Evolutionary conservation across 2,888 invertebrate species (phyloP).

Genomic region (Lepidocyrtoides sp.): DNA sequence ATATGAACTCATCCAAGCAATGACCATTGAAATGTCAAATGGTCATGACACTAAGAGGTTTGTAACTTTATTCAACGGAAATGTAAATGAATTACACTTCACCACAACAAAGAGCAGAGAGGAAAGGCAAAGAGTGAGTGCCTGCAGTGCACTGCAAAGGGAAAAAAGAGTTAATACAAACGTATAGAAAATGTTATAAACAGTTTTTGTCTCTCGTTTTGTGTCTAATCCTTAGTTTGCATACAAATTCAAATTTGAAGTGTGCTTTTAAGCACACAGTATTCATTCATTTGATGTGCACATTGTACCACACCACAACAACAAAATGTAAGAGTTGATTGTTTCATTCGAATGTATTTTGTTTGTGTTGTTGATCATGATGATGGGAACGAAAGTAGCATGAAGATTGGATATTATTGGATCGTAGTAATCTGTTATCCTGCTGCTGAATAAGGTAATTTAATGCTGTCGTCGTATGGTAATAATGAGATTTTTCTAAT

Average conservation of each 20-base stretch:
- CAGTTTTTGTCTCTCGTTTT: slow-evolving; percentile 12
- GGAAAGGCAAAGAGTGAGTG: too few relatives aligned
- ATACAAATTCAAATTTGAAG: slow-evolving; percentile 65
- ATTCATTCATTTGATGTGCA: not conserved
- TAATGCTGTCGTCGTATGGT: not conserved
- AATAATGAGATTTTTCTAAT: not conserved
- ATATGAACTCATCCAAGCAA: slow-evolving; percentile 60
- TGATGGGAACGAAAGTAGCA: not conserved
- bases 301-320: not conserved
- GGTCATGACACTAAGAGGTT: slow-evolving; percentile 80
- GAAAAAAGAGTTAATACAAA: not conserved
- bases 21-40: slow-evolving; percentile 78
- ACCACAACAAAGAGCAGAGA: slow-evolving; percentile 5
- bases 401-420: not conserved
- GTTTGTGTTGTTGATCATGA: not conserved
- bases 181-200: not conserved
- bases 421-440: too few relatives aligned
- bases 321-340: slow-evolving; percentile 49
- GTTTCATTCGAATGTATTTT: slow-evolving; percentile 19
- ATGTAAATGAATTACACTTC: slow-evolving; percentile 64
- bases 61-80: slow-evolving; percentile 75
- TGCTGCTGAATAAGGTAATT: not conserved
- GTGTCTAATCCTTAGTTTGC: slow-evolving; percentile 13
- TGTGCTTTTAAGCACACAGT: slow-evolving; percentile 15
- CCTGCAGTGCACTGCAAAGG: not conserved